These are phyloP conservation scores for Chunga burmeisteri DNA, from an alignment of 2,113 vertebrate species.

Conservation along the genomic window DNA sequence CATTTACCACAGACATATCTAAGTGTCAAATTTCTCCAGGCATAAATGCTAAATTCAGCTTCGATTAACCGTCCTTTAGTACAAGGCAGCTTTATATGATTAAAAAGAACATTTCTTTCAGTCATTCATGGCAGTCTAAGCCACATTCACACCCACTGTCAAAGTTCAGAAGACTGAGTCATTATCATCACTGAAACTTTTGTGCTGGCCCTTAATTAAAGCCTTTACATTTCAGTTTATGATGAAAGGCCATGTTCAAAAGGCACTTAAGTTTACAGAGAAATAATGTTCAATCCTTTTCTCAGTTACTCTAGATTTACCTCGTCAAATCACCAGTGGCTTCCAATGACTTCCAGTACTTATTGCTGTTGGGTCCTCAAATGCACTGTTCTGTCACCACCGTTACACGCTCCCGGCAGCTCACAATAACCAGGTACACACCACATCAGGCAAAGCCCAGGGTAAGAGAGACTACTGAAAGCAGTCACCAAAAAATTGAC, in stretches of 20 bases:
- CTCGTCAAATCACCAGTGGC: background rate
- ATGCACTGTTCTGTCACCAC: background rate
- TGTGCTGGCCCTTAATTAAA: background rate
- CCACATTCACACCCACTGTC: background rate
- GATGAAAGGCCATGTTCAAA: background rate
- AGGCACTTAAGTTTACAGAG: background rate
- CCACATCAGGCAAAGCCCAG: background rate
- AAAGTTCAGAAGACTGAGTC: background rate
- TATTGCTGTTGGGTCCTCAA: background rate
- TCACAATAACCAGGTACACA: background rate
- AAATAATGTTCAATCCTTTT: background rate
- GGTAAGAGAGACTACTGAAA: background rate
- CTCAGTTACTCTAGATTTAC: background rate
- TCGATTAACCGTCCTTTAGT: background rate
- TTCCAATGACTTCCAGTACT: background rate
- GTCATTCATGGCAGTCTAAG: background rate
- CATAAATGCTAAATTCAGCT: background rate
- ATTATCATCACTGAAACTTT: background rate
- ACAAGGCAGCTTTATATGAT: background rate
- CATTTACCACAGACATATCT: background rate
- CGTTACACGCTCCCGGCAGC: rapidly evolving
- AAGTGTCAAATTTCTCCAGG: background rate
- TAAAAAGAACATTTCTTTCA: background rate
- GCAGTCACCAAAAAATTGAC: background rate
- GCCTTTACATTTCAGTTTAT: background rate